Evolutionary conservation across 1,140 invertebrate genomes (phyloP), one percentile per base, ranked within the genome.

Genomic region (Limonius californicus): DNA sequence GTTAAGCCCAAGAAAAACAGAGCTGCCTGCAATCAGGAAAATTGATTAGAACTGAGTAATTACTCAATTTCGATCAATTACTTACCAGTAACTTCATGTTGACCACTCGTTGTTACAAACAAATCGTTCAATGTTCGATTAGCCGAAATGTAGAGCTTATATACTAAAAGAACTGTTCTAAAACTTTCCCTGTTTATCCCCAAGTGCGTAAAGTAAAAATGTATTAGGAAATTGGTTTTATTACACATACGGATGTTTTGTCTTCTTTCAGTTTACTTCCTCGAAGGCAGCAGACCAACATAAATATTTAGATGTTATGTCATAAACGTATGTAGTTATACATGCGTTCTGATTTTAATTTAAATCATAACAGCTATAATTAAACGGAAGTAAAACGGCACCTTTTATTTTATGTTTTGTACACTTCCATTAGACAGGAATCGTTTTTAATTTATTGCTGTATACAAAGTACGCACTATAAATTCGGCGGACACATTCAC

Each of bases 101-200:
- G 35, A 39, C 2, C n/a, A 14, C 19, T 4, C 18, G 3, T 12
- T 19, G 7, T 50, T 50, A 8, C 18, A 50, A 18, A 3, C 4
- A 14, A 50, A 11, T 11, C 7, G 14, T 19, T 50, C n/a, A n/a
- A 50, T 19, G 20, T 50, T 50, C 3, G 3, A 21, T 19, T 19
- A 18, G 19, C 14, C 20, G 16, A 50, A 18, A 12, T 50, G 16
- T 18, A 18, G 8, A 2, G 3, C 35, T 39, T 50, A 50, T 50
- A 50, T 7, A 11, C 20, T 3, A 45, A 45, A 4, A 4, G 7
- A 15, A 7, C 4, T 18, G n/a, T n/a, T n/a, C n/a, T n/a, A n/a
- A 18, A 50, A 21, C 45, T 50, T 50, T 50, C 45, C 20, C 45
- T 50, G 45, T 50, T 50, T 19, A 21, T 50, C 45, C 45, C 45